Conservation (phyloP, 2,113 vertebrate species). For the Oenanthe oenanthe region DNA sequence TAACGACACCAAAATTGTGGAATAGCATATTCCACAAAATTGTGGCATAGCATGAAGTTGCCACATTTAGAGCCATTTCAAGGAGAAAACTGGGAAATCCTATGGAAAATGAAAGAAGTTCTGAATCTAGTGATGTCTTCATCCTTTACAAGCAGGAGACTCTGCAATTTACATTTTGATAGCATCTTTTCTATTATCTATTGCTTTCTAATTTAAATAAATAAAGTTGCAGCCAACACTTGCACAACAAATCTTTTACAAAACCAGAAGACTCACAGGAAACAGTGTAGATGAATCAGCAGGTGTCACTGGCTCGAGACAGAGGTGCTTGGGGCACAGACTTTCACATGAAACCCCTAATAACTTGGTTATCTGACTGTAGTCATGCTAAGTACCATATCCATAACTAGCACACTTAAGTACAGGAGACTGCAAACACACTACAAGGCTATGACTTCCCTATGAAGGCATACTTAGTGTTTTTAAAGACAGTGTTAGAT, state of each 20-base stretch:
- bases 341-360: neutral
- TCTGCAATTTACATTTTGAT: neutral
- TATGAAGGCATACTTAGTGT: fast-evolving
- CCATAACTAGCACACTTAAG: neutral
- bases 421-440: neutral
- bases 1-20: fast-evolving
- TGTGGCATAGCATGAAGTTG: fast-evolving
- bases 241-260: neutral
- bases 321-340: neutral
- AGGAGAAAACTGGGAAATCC: neutral
- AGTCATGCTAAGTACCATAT: fast-evolving
- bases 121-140: neutral
- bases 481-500: neutral
- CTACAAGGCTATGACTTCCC: neutral
- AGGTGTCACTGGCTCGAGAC: neutral
- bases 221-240: neutral
- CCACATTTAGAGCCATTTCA: neutral
- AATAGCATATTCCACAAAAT: neutral
- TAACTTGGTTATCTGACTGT: neutral
- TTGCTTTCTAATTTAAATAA: neutral
- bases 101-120: fast-evolving
- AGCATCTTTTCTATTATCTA: neutral
- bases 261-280: neutral
- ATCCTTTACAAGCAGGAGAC: neutral
- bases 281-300: neutral